Evolutionary conservation across 1,140 invertebrate genomes (phyloP).

Genomic region (Limonius californicus): DNA sequence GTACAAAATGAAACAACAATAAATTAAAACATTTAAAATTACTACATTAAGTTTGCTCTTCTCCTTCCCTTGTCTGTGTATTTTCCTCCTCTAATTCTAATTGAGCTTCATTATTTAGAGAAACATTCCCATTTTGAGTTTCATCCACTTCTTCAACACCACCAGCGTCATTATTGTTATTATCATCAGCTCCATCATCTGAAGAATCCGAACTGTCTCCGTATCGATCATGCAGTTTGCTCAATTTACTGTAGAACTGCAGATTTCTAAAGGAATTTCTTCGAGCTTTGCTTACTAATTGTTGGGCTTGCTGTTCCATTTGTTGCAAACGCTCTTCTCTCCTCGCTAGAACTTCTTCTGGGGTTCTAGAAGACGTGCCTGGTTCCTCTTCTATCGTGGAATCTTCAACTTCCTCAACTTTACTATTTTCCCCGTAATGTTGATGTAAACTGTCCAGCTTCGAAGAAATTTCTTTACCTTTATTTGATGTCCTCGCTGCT

Average conservation of each 20-base stretch:
- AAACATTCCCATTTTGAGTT: too few species aligned
- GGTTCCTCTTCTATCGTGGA: background rate
- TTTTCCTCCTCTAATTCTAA: background rate
- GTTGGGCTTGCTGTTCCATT: constrained; percentile 65
- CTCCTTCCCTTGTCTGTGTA: background rate
- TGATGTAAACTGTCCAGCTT: constrained; percentile 51
- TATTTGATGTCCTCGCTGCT: constrained; percentile 58
- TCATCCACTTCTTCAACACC: background rate
- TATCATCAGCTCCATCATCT: background rate
- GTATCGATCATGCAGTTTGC: constrained; percentile 47
- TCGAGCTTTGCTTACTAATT: constrained; percentile 61
- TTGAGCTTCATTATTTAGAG: too few species aligned
- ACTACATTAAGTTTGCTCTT: too few species aligned
- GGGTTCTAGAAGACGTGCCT: background rate
- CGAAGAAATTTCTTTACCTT: constrained; percentile 54
- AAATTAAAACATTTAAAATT: too few species aligned
- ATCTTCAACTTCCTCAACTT: background rate
- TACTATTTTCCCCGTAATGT: background rate
- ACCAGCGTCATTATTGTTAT: background rate
- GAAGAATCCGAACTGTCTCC: background rate
- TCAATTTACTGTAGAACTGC: constrained; percentile 52
- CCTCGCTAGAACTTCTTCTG: constrained; percentile 52
- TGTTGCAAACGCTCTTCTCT: constrained; percentile 60
- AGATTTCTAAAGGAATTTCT: constrained; percentile 58
- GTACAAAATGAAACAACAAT: too few species aligned